These are phyloP conservation scores for Drosophila planitibia DNA, from an alignment of 2,888 invertebrate species.

Conservation along the genomic window DNA sequence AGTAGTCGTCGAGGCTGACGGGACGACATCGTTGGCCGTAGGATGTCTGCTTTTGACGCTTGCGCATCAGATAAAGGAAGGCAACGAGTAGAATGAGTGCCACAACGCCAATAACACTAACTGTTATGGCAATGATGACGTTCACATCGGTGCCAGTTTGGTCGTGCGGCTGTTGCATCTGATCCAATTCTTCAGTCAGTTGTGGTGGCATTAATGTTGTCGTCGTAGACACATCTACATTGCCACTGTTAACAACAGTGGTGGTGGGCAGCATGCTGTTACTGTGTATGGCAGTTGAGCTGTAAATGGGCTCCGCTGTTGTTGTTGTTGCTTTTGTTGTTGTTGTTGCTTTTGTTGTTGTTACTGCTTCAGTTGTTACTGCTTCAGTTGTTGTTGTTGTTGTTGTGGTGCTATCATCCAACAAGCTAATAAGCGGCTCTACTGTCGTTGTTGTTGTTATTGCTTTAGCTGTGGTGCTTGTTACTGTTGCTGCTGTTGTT, in stretches of 20 bases:
- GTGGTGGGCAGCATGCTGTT: conserved; percentile 57
- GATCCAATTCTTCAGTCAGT: conserved; percentile 58
- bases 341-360: conserved; percentile 24
- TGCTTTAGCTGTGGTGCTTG: conserved; percentile 59
- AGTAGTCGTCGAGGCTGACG: conserved; percentile 94
- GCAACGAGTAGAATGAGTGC: conserved; percentile 92
- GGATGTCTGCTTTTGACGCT: conserved; percentile 92
- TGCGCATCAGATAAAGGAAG: conserved; percentile 91
- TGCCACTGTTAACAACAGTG: conserved; percentile 19
- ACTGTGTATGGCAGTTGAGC: conserved; percentile 39
- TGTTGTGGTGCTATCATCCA: conserved; percentile 69
- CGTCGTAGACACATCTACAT: conserved; percentile 13
- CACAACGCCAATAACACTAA: conserved; percentile 92
- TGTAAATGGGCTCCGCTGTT: conserved; percentile 51
- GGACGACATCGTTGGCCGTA: conserved; percentile 95
- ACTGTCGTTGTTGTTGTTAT: conserved; percentile 64
- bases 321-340: conserved; percentile 36
- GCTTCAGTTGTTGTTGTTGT: conserved; percentile 55
- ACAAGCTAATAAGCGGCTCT: conserved; percentile 63
- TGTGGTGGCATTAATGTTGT: conserved; percentile 39
- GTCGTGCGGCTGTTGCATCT: conserved; percentile 69
- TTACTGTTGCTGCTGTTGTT: conserved; percentile 31
- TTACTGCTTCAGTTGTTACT: conserved; percentile 48
- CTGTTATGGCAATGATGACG: conserved; percentile 92
- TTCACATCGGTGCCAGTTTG: conserved; percentile 87